Conservation (phyloP, 2,797 vertebrate genomes). For the Podarcis siculus region DNA sequence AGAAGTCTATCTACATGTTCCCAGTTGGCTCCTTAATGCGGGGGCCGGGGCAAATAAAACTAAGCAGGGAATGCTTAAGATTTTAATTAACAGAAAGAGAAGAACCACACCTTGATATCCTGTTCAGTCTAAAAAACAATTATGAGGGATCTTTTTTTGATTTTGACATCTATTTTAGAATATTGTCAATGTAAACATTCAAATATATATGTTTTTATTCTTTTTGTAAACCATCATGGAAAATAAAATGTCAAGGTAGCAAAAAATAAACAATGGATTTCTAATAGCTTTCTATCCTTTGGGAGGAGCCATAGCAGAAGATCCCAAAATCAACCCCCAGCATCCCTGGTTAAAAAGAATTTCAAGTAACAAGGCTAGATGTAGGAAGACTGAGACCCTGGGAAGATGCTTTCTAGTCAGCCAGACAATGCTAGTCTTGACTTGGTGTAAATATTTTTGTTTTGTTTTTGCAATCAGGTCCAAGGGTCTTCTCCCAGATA, state of each 20-base stretch:
- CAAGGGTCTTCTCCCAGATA: neutral
- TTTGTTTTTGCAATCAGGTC: neutral
- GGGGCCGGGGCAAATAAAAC: neutral
- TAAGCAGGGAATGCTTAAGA: neutral
- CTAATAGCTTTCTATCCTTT: neutral
- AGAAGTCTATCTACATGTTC: too few relatives aligned
- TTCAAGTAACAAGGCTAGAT: neutral
- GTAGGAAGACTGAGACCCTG: neutral
- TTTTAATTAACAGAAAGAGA: neutral
- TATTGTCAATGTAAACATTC: neutral
- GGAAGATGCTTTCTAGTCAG: neutral
- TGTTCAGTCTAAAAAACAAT: neutral
- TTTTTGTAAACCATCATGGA: too few relatives aligned
- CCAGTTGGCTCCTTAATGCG: neutral
- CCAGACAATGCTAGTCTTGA: neutral
- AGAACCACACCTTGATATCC: neutral
- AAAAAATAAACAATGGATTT: neutral
- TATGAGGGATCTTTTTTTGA: neutral
- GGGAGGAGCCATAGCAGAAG: neutral
- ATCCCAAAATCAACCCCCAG: neutral
- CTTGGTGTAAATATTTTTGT: neutral
- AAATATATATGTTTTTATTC: neutral
- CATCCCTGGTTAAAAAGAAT: neutral
- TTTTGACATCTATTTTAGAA: neutral
- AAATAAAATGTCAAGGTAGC: too few relatives aligned